Evolutionary conservation across 2,113 vertebrate genomes (phyloP).

Genomic region (Cyanistes caeruleus): DNA sequence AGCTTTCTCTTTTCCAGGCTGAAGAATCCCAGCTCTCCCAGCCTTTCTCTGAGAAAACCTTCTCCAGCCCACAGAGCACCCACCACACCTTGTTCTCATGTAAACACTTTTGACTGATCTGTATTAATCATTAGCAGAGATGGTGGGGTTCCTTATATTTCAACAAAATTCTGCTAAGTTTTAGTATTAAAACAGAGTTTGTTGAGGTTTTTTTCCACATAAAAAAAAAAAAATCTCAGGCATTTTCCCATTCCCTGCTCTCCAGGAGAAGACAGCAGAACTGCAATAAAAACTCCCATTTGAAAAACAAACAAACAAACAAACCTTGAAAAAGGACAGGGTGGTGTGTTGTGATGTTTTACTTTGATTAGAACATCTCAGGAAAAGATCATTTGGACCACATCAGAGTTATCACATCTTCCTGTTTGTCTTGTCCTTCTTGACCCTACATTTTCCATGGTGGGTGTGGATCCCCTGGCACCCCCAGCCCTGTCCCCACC

Average conservation of each 20-base stretch:
- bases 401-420: too few relatives aligned
- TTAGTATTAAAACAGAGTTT: background rate
- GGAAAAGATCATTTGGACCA: background rate
- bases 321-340: background rate
- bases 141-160: background rate
- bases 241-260: background rate
- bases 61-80: background rate
- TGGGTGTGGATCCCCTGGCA: background rate
- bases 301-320: background rate
- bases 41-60: background rate
- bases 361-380: background rate
- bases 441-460: accelerated
- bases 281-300: background rate
- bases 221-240: background rate
- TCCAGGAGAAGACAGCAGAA: background rate
- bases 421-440: background rate
- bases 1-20: background rate
- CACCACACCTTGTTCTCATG: background rate
- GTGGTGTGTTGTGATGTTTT: background rate
- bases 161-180: background rate
- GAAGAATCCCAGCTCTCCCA: background rate
- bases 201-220: background rate
- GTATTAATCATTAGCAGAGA: background rate
- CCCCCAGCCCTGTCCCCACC: background rate
- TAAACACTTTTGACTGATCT: background rate